Evolutionary conservation across 1,140 invertebrate species (phyloP).

Genomic region (Caenorhabditis tropicalis): DNA sequence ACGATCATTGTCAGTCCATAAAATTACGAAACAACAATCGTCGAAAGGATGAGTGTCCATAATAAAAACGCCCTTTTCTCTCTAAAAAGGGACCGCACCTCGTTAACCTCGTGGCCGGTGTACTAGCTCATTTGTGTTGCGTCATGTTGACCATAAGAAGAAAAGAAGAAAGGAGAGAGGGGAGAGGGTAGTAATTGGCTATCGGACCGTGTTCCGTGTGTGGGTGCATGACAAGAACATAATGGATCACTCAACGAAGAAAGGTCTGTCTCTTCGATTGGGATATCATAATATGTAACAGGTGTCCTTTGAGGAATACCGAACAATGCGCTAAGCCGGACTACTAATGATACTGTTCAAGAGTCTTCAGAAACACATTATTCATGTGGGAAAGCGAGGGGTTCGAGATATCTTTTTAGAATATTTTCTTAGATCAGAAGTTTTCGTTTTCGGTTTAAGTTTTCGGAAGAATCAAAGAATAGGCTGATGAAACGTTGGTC

Average conservation of each 20-base stretch:
- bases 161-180: not conserved
- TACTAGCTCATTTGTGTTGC: slow-evolving; percentile 28
- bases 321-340: slow-evolving; percentile 24
- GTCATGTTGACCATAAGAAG: not conserved
- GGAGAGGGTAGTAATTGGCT: not conserved
- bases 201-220: not conserved
- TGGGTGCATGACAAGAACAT: not conserved
- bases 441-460: no score
- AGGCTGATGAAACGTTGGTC: no score
- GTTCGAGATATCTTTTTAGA: no score
- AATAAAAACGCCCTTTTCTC: not conserved
- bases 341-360: not conserved
- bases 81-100: slow-evolving; percentile 19
- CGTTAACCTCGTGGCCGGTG: slow-evolving; percentile 3
- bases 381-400: not conserved
- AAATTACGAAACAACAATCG: slow-evolving; percentile 34
- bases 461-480: no score
- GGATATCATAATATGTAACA: slow-evolving; percentile 41
- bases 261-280: not conserved
- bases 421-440: no score
- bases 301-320: slow-evolving; percentile 15
- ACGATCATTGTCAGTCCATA: slow-evolving; percentile 30
- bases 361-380: not conserved
- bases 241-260: not conserved
- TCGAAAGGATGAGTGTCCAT: not conserved